These are phyloP conservation scores for Esox niger DNA, from an alignment of 2,113 vertebrate species.

Conservation along the genomic window DNA sequence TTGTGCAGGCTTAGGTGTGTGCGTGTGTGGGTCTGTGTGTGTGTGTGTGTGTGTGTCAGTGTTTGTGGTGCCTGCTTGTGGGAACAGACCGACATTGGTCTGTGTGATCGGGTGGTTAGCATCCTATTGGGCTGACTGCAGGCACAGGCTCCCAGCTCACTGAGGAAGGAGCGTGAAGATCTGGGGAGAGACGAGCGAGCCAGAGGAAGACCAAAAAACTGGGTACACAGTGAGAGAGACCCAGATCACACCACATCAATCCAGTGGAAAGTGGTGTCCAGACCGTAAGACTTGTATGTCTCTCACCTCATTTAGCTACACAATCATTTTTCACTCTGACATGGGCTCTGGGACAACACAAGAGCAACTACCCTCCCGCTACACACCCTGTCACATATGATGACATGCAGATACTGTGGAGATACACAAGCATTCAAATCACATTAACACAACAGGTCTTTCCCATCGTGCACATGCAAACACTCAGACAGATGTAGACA, in stretches of 20 bases:
- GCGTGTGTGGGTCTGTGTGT: background rate
- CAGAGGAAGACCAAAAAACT: conserved; percentile 4
- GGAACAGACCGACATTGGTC: too few relatives aligned
- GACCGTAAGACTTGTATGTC: conserved; percentile 17
- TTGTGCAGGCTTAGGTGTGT: background rate
- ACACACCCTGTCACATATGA: conserved; percentile 15
- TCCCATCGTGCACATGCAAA: conserved; percentile 23
- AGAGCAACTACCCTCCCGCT: conserved; percentile 25
- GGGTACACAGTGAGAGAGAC: conserved; percentile 28
- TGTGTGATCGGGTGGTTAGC: background rate
- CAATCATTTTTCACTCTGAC: conserved; percentile 46
- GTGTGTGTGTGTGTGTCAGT: background rate
- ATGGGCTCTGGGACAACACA: conserved; percentile 39
- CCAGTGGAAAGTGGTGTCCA: conserved; percentile 19
- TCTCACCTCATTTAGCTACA: conserved; percentile 62
- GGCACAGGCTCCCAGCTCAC: too few relatives aligned
- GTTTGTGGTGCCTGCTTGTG: background rate
- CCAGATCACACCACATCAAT: conserved; percentile 58
- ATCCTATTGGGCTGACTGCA: too few relatives aligned
- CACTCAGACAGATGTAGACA: background rate
- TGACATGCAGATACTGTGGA: too few relatives aligned
- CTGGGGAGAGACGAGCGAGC: conserved; percentile 4
- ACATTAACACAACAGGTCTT: too few relatives aligned
- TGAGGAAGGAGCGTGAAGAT: conserved; percentile 13
- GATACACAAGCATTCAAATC: too few relatives aligned